Conservation (phyloP, 2,888 invertebrate genomes). For the Adelphocoris suturalis region DNA sequence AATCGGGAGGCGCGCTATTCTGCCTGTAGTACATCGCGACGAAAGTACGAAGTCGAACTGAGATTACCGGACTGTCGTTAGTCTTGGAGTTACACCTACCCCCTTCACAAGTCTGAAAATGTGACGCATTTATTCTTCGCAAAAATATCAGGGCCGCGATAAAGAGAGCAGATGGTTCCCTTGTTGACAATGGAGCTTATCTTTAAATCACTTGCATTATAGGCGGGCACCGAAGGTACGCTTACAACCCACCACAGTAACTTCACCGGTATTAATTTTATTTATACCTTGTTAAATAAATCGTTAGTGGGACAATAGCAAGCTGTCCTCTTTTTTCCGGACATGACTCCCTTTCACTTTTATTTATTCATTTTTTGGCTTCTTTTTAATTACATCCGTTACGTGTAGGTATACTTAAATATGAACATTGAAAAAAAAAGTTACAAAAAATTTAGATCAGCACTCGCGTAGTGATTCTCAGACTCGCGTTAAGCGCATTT, state of each 20-base stretch:
- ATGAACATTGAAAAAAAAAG: too few relatives aligned
- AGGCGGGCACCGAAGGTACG: neutral
- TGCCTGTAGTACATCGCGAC: slow-evolving; percentile 11
- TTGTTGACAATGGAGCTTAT: slow-evolving; percentile 19
- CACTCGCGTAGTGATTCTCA: too few relatives aligned
- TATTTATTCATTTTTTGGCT: too few relatives aligned
- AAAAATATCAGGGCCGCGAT: neutral
- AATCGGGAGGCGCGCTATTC: slow-evolving; percentile 10
- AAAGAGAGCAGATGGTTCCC: slow-evolving; percentile 9
- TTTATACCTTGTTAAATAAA: too few relatives aligned
- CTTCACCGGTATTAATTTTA: too few relatives aligned
- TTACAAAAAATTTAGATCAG: too few relatives aligned
- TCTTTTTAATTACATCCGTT: too few relatives aligned
- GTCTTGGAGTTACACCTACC: neutral
- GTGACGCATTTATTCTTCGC: neutral
- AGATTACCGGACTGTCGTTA: neutral
- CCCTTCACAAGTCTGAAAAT: neutral
- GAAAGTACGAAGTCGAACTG: neutral
- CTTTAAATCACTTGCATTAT: neutral
- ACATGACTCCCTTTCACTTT: too few relatives aligned
- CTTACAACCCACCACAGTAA: neutral
- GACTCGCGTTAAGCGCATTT: too few relatives aligned
- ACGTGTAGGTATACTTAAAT: too few relatives aligned
- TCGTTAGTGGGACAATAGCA: too few relatives aligned
- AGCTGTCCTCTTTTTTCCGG: too few relatives aligned